A percentile compares a stretch with the other conserved stretches of the same genome.
These are phyloP conservation scores for Craterocephalus amniculus DNA, from an alignment of 2,797 vertebrate species.

Conservation along the genomic window DNA sequence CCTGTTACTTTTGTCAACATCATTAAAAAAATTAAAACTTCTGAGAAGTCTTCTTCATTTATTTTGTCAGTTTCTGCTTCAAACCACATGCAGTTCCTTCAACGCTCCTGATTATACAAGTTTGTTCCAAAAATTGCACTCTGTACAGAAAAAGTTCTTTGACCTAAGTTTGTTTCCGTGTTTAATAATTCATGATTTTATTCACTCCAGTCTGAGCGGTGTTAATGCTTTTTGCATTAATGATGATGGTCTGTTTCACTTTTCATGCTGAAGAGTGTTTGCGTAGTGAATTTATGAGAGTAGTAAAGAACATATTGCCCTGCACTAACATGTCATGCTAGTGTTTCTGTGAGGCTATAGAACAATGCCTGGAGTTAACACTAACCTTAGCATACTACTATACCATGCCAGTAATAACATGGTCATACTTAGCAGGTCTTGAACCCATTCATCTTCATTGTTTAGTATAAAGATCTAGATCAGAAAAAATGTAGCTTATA, in stretches of 20 bases:
- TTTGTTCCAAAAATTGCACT: conserved; percentile 45
- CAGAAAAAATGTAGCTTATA: not conserved
- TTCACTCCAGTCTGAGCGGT: conserved; percentile 46
- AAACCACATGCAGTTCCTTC: too few species aligned
- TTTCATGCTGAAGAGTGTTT: conserved; percentile 12
- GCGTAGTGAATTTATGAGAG: conserved; percentile 6
- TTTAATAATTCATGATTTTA: conserved; percentile 58
- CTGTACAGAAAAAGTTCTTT: conserved; percentile 34
- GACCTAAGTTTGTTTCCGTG: conserved; percentile 49
- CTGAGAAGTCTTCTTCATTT: conserved; percentile 34
- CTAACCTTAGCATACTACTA: not conserved
- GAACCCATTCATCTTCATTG: not conserved
- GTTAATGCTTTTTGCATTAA: conserved; percentile 63
- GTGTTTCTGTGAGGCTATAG: conserved; percentile 7
- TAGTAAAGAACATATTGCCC: conserved; percentile 11
- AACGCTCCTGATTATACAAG: conserved; percentile 11
- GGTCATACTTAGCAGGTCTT: not conserved
- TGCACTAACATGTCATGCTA: not conserved
- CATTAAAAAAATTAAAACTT: conserved; percentile 74
- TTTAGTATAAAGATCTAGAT: not conserved
- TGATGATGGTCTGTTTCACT: conserved; percentile 53
- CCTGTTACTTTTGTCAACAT: conserved; percentile 71
- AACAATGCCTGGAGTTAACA: not conserved
- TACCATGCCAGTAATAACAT: not conserved
- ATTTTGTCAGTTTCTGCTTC: conserved; percentile 40